A percentile compares a stretch with the other conserved stretches of the same genome.
Conservation (phyloP, 1,140 invertebrate species). For the Trypoxylus dichotomus region DNA sequence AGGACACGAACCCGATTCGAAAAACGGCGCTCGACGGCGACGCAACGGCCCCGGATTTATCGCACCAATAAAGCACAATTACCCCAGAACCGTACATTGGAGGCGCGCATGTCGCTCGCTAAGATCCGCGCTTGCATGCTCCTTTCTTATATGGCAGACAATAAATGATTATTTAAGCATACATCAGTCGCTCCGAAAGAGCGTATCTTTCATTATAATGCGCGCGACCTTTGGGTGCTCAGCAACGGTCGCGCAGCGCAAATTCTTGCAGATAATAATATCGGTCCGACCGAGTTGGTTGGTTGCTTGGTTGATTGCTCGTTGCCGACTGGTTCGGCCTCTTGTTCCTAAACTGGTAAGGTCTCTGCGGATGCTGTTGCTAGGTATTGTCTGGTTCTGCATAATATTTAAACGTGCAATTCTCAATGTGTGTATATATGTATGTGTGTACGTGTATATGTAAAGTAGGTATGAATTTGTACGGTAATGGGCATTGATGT, state of each 20-base stretch:
- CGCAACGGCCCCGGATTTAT: neutral
- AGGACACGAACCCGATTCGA: neutral
- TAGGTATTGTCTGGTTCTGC: neutral
- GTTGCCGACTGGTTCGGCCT: neutral
- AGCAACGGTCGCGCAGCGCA: neutral
- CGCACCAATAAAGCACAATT: neutral
- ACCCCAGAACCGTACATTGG: neutral
- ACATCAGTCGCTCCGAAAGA: neutral
- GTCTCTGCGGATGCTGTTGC: neutral
- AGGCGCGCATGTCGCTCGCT: neutral
- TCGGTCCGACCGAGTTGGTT: neutral
- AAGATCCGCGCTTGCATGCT: neutral
- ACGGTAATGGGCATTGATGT: neutral
- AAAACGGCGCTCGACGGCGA: neutral
- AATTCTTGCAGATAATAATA: slow-evolving; percentile 2
- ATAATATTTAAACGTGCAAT: neutral
- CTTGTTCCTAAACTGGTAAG: neutral
- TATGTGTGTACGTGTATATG: neutral
- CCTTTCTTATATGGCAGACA: slow-evolving; percentile 2
- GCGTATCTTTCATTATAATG: neutral
- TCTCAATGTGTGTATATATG: neutral
- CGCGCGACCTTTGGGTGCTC: neutral
- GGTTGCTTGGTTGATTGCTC: neutral
- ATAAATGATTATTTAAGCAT: neutral
- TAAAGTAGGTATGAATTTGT: neutral